Evolutionary conservation across 2,888 invertebrate genomes (phyloP).

Genomic region (Eristalis arbustorum): DNA sequence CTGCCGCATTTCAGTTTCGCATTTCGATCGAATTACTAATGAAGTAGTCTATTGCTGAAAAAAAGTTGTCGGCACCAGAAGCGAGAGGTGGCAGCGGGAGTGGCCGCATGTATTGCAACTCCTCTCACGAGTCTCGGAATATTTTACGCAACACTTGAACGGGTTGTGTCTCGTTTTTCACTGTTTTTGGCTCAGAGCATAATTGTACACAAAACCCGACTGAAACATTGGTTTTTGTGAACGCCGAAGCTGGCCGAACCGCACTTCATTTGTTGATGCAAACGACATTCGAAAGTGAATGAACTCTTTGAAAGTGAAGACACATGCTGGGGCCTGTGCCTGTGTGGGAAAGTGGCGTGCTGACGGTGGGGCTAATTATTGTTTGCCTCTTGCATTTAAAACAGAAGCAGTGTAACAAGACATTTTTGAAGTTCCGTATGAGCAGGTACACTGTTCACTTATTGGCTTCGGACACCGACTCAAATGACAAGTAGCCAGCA

Average conservation of each 20-base stretch:
- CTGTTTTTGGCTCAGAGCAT: slow-evolving; percentile 5
- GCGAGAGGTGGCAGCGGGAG: not conserved
- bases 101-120: slow-evolving; percentile 35
- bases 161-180: slow-evolving; percentile 39
- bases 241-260: not conserved
- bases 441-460: not conserved
- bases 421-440: not conserved
- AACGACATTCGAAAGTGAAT: slow-evolving; percentile 57
- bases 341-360: not conserved
- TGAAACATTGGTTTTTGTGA: slow-evolving; percentile 1
- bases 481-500: not conserved
- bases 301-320: slow-evolving; percentile 38
- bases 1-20: slow-evolving; percentile 56
- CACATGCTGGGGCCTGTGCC: not conserved
- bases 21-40: slow-evolving; percentile 45
- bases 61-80: slow-evolving; percentile 20
- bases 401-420: not conserved
- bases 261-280: not conserved
- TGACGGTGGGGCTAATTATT: not conserved
- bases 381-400: not conserved
- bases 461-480: not conserved
- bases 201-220: slow-evolving; percentile 17
- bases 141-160: slow-evolving; percentile 12
- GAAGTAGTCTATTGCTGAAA: slow-evolving; percentile 29
- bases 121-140: slow-evolving; percentile 45